Conservation (phyloP, 2,113 vertebrate species). For the Corvus hawaiiensis region DNA sequence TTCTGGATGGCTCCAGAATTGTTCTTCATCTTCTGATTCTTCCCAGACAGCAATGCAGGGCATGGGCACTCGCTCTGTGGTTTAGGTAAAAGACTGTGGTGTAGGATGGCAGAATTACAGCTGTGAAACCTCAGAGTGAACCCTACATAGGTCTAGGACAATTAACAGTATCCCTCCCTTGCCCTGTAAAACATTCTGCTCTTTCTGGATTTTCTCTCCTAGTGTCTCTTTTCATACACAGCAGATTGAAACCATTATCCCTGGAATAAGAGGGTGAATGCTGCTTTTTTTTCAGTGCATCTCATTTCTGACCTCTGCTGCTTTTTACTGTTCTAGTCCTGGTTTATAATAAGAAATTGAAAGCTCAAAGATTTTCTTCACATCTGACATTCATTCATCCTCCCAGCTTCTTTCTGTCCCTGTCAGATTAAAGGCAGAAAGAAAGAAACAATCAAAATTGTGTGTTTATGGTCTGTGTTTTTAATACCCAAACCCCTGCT, state of each 20-base stretch:
- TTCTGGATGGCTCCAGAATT: neutral
- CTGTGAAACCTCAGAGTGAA: neutral
- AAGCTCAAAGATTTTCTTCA: slow-evolving; percentile 12
- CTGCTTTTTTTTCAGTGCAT: neutral
- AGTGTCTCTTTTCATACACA: neutral
- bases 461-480: neutral
- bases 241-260: slow-evolving; percentile 10
- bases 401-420: neutral
- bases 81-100: neutral
- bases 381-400: slow-evolving; percentile 24
- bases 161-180: neutral
- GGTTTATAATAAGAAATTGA: slow-evolving; percentile 11
- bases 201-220: neutral
- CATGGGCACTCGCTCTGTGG: neutral
- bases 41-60: neutral
- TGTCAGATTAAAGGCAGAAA: neutral
- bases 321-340: slow-evolving; percentile 20
- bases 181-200: neutral
- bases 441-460: neutral
- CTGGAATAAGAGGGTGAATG: neutral
- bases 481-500: neutral
- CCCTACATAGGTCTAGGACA: neutral
- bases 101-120: neutral
- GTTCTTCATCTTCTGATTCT: neutral
- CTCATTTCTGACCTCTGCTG: slow-evolving; percentile 1